Evolutionary conservation across 2,797 vertebrate genomes (phyloP).

Genomic region (Chaenodraco wilsoni): DNA sequence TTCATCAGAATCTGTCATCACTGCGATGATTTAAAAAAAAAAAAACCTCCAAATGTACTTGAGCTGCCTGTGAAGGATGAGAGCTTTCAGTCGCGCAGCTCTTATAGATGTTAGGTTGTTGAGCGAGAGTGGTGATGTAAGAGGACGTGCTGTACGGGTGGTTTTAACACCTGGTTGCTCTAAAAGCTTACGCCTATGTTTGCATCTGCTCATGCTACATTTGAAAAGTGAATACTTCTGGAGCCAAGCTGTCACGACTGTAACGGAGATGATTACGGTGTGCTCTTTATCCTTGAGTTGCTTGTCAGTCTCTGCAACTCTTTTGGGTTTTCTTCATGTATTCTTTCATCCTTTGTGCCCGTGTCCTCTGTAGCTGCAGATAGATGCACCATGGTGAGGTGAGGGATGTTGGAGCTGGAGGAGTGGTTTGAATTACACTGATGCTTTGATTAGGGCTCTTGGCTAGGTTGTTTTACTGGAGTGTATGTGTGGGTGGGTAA

Average conservation of each 20-base stretch:
- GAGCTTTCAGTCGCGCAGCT: constrained; percentile 46
- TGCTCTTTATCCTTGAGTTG: constrained; percentile 15
- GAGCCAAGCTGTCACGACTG: constrained; percentile 15
- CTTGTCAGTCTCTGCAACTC: constrained; percentile 9
- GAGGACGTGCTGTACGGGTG: constrained; percentile 28
- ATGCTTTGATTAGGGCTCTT: constrained; percentile 69
- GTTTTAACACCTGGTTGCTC: constrained; percentile 45
- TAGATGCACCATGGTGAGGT: constrained; percentile 22
- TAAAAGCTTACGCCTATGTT: constrained; percentile 48
- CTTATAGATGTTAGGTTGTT: constrained; percentile 30
- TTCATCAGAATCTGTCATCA: constrained; percentile 50
- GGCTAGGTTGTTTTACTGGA: constrained; percentile 59
- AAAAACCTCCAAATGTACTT: constrained; percentile 55
- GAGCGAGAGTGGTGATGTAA: constrained; percentile 32
- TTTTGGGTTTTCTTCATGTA: constrained; percentile 21
- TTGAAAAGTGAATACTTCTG: constrained; percentile 10
- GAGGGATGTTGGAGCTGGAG: constrained; percentile 50
- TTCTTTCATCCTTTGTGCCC: constrained; percentile 21
- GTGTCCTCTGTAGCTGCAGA: constrained; percentile 28
- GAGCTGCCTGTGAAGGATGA: constrained; percentile 57
- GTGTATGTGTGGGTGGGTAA: constrained; percentile 40
- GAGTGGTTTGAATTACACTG: constrained; percentile 64
- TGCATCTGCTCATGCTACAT: constrained; percentile 28
- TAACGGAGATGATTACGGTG: constrained; percentile 9
- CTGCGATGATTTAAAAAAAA: constrained; percentile 28